These are phyloP conservation scores for Ariopsis seemanni DNA, from an alignment of 2,113 vertebrate species.

Conservation along the genomic window DNA sequence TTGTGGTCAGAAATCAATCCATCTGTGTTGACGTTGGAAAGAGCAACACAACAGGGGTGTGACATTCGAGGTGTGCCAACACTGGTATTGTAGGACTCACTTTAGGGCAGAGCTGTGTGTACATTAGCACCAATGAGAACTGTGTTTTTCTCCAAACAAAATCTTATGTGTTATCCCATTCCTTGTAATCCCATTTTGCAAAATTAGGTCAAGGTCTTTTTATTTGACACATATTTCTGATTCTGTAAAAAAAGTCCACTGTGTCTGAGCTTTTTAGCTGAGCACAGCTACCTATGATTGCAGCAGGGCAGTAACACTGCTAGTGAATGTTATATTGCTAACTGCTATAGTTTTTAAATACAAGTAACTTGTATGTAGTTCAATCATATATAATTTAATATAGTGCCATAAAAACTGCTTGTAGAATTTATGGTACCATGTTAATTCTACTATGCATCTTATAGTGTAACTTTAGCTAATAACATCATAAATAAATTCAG, in stretches of 20 bases:
- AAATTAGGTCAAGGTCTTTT: background rate
- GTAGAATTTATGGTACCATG: background rate
- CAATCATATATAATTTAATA: background rate
- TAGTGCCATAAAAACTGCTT: background rate
- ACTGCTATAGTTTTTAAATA: background rate
- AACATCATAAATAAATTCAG: background rate
- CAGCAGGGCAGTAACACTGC: background rate
- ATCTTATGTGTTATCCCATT: background rate
- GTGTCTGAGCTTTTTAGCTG: background rate
- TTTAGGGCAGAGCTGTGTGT: background rate
- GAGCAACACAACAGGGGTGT: background rate
- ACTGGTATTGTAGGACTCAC: background rate
- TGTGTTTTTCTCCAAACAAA: background rate
- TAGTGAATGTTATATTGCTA: background rate
- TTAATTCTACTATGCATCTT: background rate
- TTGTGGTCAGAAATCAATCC: background rate
- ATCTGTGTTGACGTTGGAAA: constrained; percentile 7
- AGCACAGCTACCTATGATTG: background rate
- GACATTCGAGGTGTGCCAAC: constrained; percentile 1
- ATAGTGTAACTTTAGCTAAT: background rate
- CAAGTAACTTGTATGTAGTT: background rate
- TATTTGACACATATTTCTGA: background rate
- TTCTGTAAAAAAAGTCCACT: background rate
- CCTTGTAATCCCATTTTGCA: background rate
- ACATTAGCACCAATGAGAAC: background rate